These are phyloP conservation scores for Microtus pennsylvanicus DNA, from an alignment of 2,113 vertebrate species.

Conservation along the genomic window DNA sequence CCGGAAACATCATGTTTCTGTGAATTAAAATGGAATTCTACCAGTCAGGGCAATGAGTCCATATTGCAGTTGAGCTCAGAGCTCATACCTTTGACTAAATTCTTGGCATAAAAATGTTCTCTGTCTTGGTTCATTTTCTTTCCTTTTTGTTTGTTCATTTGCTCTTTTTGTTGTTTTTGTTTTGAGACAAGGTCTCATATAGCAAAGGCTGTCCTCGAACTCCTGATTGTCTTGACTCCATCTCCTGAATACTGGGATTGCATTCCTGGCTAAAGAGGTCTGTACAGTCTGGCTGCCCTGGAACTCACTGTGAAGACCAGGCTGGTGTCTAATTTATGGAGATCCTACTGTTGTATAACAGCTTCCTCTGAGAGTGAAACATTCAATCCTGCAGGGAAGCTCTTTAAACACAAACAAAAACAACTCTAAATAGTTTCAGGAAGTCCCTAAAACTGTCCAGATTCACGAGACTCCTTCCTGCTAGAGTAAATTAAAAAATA, in stretches of 20 bases:
- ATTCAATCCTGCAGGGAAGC: not conserved
- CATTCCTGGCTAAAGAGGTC: not conserved
- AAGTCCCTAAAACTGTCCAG: not conserved
- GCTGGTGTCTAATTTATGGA: not conserved
- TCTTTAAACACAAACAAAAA: not conserved
- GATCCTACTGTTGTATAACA: not conserved
- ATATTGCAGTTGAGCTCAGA: too few relatives aligned
- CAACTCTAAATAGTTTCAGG: not conserved
- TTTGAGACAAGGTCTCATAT: not conserved
- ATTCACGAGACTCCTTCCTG: not conserved
- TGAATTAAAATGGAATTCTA: conserved; percentile 35
- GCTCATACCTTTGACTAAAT: not conserved
- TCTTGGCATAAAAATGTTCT: not conserved
- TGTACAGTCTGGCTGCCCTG: not conserved
- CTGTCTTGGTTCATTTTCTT: not conserved
- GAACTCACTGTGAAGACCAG: not conserved
- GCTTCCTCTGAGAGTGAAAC: not conserved
- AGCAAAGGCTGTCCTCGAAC: not conserved
- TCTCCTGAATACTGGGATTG: not conserved
- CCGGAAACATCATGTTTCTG: not conserved
- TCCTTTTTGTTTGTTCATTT: not conserved
- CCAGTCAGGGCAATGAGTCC: not conserved
- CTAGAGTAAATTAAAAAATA: too few relatives aligned
- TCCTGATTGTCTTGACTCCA: not conserved
- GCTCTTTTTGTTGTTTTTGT: not conserved